Percentiles rank a stretch among this genome's conserved stretches.
Evolutionary conservation across 2,888 invertebrate genomes (phyloP).

Genomic region (Chaetoderma sp.): DNA sequence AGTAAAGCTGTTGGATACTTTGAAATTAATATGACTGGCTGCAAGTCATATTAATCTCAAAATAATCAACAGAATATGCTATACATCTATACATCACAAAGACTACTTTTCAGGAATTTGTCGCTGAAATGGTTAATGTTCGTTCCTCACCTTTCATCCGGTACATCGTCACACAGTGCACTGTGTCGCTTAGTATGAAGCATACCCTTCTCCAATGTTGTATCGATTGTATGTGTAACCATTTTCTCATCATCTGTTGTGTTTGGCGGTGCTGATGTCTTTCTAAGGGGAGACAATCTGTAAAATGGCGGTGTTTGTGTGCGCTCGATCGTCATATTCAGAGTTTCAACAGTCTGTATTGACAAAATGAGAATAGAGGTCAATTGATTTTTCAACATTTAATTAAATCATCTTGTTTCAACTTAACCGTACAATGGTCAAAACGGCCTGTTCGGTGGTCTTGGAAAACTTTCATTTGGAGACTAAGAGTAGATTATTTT

Average conservation of each 20-base stretch:
- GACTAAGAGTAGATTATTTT: too few species aligned
- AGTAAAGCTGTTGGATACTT: too few species aligned
- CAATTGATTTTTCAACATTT: background rate
- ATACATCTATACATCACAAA: too few species aligned
- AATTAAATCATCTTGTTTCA: too few species aligned
- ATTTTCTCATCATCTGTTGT: slow-evolving; percentile 72
- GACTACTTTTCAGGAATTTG: too few species aligned
- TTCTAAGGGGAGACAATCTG: slow-evolving; percentile 78
- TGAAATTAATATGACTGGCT: too few species aligned
- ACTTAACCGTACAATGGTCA: too few species aligned
- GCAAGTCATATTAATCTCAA: too few species aligned
- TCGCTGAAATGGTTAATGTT: too few species aligned
- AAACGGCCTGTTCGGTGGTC: too few species aligned
- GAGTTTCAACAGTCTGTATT: slow-evolving; percentile 85
- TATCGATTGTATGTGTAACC: slow-evolving; percentile 57
- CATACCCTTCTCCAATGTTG: slow-evolving; percentile 88
- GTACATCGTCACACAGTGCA: slow-evolving; percentile 58
- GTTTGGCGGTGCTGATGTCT: slow-evolving; percentile 50
- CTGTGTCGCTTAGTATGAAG: slow-evolving; percentile 92
- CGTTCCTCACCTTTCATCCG: slow-evolving; percentile 48
- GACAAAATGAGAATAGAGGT: background rate
- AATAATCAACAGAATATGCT: too few species aligned
- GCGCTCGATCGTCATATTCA: slow-evolving; percentile 94
- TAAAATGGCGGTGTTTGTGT: slow-evolving; percentile 99
- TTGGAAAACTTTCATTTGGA: too few species aligned